These are phyloP conservation scores for Vimba vimba DNA, from an alignment of 2,113 vertebrate species.

Conservation along the genomic window DNA sequence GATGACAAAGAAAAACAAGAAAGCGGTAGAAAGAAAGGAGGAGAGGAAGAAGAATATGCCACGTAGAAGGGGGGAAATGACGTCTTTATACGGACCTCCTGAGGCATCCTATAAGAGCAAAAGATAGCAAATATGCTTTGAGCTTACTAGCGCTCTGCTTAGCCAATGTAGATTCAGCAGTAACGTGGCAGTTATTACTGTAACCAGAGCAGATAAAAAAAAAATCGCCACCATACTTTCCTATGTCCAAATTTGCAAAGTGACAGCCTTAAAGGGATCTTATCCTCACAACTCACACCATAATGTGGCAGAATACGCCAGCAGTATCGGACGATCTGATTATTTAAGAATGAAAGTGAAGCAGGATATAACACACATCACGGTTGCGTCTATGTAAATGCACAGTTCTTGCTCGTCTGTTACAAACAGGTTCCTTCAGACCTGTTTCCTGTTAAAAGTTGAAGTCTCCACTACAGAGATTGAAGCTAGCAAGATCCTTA, in stretches of 20 bases:
- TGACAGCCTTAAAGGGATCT: neutral
- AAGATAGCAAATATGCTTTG: neutral
- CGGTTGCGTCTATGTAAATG: slow-evolving; percentile 11
- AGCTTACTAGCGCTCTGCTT: neutral
- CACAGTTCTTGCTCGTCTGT: slow-evolving; percentile 37
- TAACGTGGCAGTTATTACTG: slow-evolving; percentile 8
- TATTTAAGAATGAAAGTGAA: neutral
- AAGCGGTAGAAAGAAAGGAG: neutral
- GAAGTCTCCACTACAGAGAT: slow-evolving; percentile 87
- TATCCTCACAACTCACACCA: neutral
- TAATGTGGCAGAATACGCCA: neutral
- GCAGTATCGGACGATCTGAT: neutral
- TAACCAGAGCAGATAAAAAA: neutral
- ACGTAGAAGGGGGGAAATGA: neutral
- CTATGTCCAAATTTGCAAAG: neutral
- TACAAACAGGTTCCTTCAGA: slow-evolving; percentile 59
- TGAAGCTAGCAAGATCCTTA: slow-evolving; percentile 75
- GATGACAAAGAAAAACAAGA: neutral
- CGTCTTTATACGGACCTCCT: neutral
- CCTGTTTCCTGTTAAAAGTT: slow-evolving; percentile 92
- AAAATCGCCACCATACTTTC: neutral
- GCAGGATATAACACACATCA: neutral
- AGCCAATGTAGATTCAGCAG: slow-evolving; percentile 8
- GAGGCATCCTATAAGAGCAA: neutral
- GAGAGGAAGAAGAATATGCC: neutral